A percentile compares a stretch with the other conserved stretches of the same genome.
phyloP scores from a whole-genome alignment of 2,797 vertebrate genomes.

The Peromyscus nudipes region DNA sequence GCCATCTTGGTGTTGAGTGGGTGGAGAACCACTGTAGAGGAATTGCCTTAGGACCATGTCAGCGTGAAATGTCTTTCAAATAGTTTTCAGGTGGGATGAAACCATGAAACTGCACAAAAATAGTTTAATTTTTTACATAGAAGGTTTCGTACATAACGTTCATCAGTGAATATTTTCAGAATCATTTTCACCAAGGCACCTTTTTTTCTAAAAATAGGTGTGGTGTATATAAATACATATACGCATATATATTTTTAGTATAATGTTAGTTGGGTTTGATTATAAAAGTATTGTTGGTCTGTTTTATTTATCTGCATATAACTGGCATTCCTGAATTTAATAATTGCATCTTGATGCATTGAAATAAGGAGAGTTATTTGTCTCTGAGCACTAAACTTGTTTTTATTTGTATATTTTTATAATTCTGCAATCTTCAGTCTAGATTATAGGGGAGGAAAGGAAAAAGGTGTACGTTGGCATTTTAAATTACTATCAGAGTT shows the following conservation, averaged over 20 bases:
- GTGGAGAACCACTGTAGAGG: conserved; percentile 67
- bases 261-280: conserved; percentile 83
- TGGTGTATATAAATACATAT: conserved; percentile 57
- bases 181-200: conserved; percentile 84
- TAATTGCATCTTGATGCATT: conserved; percentile 79
- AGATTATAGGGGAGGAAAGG: conserved; percentile 69
- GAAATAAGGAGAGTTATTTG: conserved; percentile 82
- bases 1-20: conserved; percentile 50
- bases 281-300: conserved; percentile 81
- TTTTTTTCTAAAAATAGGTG: conserved; percentile 84
- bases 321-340: conserved; percentile 77
- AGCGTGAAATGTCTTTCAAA: conserved; percentile 70
- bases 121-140: conserved; percentile 85
- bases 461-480: conserved; percentile 65
- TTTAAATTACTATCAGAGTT: conserved; percentile 79
- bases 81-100: conserved; percentile 74
- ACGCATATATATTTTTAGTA: conserved; percentile 78
- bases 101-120: conserved; percentile 80
- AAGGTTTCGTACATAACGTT: conserved; percentile 86
- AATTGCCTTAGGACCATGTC: conserved; percentile 78
- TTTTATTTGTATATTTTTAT: conserved; percentile 83
- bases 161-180: conserved; percentile 83
- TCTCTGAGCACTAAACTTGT: conserved; percentile 80
- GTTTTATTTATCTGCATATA: conserved; percentile 85
- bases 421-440: conserved; percentile 77